Percentiles rank a stretch among this genome's conserved stretches.
Conservation (phyloP, 2,888 invertebrate species). For the Macrophya annulata region DNA sequence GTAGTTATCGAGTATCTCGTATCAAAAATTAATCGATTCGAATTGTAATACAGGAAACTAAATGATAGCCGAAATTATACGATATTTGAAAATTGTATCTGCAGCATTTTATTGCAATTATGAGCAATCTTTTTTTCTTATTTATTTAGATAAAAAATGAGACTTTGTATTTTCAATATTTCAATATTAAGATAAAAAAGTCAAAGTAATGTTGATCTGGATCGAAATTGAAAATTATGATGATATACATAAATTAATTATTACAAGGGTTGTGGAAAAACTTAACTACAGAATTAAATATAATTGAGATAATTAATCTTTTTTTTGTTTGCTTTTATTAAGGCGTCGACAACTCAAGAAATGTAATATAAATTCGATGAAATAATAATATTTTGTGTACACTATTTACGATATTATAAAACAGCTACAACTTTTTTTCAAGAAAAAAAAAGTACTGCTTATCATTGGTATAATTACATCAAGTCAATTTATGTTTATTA, state of each 20-base stretch:
- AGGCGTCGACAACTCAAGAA: not conserved
- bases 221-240: not conserved
- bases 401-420: slow-evolving; percentile 15
- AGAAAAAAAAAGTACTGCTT: not conserved
- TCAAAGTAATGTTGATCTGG: too few relatives aligned
- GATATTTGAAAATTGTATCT: too few relatives aligned
- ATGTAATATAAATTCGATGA: slow-evolving; percentile 19
- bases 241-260: not conserved
- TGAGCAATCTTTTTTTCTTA: too few relatives aligned
- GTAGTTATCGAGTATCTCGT: not conserved
- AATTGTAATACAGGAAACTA: not conserved
- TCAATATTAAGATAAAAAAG: not conserved
- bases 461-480: slow-evolving; percentile 39
- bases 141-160: not conserved
- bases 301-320: not conserved
- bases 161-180: not conserved
- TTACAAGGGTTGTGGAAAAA: not conserved
- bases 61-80: not conserved
- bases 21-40: not conserved
- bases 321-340: slow-evolving; percentile 17
- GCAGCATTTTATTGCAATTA: not conserved
- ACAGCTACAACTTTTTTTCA: not conserved
- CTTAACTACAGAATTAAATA: not conserved
- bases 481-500: slow-evolving; percentile 9
- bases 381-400: slow-evolving; percentile 27